Base-by-base conservation (phyloP, 2,888 invertebrate genomes). In the Arge pagana region DNA sequence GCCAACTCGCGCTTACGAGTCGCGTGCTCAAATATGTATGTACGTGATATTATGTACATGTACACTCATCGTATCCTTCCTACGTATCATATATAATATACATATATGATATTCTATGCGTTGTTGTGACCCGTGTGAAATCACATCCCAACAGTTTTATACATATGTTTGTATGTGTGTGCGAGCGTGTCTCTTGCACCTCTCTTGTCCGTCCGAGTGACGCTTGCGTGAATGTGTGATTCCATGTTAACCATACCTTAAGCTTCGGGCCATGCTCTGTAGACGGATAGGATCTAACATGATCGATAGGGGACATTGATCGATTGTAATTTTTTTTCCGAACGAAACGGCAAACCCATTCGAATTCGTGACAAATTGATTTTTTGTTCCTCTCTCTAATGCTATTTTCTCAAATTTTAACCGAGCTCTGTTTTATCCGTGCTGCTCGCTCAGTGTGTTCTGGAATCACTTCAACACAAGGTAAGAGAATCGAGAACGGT, bases 401-500 rank as follows among this genome's bases (percentile, higher is more conserved):
- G 16, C 21, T 10, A 7, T 15, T 5, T 18, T 39, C 19, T 21
- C 28, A 45, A 69, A 70, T 76, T 61, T 74, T 74, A 76, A 74
- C 79, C 83, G 81, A 82, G 78, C 80, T 84, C 84, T 79, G 74
- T 85, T 83, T 83, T 79, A 73, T 83, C 84, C 85, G 83, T 86
- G 88, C 88, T 88, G 88, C 88, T 78, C 77, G 70, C 69, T 83
- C 90, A 95, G 94, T 92, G 90, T 93, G 85, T 94, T 94, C 89
- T 94, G 94, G 95, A 94, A 93, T 87, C 92, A 94, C 90, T 94
- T 95, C 91, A 94, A 94, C 81, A 90, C 93, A 86, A 94, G 95
- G 95, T 95, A 94, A 94, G 93, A 85, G 78, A 50, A 57, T 10
- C 16, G 28, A 13, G 33, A 23, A 45, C 45, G 23, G 33, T 24